Base-by-base conservation (phyloP, 2,797 vertebrate genomes). In the Mormyrus proboscirostris region DNA sequence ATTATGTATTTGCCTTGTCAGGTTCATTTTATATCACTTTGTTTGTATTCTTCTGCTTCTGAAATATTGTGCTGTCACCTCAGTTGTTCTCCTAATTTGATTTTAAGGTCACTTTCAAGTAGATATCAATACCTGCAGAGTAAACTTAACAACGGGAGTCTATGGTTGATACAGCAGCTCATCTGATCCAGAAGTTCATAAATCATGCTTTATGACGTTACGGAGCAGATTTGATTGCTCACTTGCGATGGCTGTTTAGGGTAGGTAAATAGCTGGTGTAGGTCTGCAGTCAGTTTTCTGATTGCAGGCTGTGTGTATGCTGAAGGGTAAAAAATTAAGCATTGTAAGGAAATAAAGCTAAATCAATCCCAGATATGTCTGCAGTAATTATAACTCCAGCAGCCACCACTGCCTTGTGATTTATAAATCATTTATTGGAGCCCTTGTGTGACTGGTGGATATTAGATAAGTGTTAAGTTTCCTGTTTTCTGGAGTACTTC, bases 381-480 rank as follows among this genome's bases (percentile, higher is more conserved):
- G 10, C 62, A 50, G 38, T 89, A 69, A 89, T 89, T 89, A 89
- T 89, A 89, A 87, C 49, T 87, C 47, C 19, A 55, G 19, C 84
- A 44, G 41, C 29, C 57, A 55, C 47, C 29, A 41, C 19, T 16
- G 5, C 62, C 10, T 38, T 1, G 49, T 87, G 50, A 89, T 89
- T 87, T 89, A 87, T 89, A 38, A 53, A 87, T 19, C 14, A 4
- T 76, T 65, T 51, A 29, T n/a, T 55, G 62, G 57, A 16, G 83
- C 62, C 49, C 69, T 41, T 65, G 8, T 38, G 88, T 33, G 41
- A 65, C 41, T 57, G n/a, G 33, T 49, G 33, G 57, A 29, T 44
- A 62, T 59, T 41, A 33, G 4, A 29, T n/a, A n/a, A 73, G 38
- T 44, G 10, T 47, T n/a, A 69, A 84, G 55, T n/a, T 69, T 10